Percentiles rank a stretch among this genome's conserved stretches.
These are phyloP conservation scores for Pseudanteris insignis DNA, from an alignment of 2,888 invertebrate species.

Conservation along the genomic window DNA sequence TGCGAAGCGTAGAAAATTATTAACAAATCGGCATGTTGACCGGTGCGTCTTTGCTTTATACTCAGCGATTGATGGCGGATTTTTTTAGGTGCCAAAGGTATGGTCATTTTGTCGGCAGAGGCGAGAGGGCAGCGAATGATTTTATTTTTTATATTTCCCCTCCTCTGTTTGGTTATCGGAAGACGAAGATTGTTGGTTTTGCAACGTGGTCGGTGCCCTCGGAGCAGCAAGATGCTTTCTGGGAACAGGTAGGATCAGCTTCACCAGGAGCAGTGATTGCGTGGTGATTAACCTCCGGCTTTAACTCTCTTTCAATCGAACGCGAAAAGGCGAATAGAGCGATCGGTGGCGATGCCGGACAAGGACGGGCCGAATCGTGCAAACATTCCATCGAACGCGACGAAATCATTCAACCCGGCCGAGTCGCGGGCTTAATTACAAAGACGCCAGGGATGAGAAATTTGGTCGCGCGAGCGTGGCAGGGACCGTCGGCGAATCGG, in stretches of 20 bases:
- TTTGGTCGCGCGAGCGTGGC: constrained; percentile 8
- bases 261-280: constrained; percentile 61
- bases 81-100: constrained; percentile 53
- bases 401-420: constrained; percentile 24
- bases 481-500: not conserved
- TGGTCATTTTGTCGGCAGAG: constrained; percentile 49
- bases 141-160: constrained; percentile 42
- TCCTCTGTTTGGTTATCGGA: constrained; percentile 48
- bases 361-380: constrained; percentile 8
- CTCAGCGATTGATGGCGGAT: constrained; percentile 43
- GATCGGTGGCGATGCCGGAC: constrained; percentile 4
- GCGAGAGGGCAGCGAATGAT: constrained; percentile 28
- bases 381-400: constrained; percentile 12
- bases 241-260: constrained; percentile 55
- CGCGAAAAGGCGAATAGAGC: constrained; percentile 24
- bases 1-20: too few species aligned
- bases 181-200: constrained; percentile 64
- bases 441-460: too few species aligned
- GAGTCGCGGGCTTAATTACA: constrained; percentile 33
- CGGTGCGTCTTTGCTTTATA: too few species aligned
- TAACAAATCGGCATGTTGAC: too few species aligned
- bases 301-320: constrained; percentile 50
- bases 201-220: constrained; percentile 51
- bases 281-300: constrained; percentile 62
- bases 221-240: constrained; percentile 56